Conservation (phyloP, 1,140 invertebrate species). For the Dendrolimus punctatus region DNA sequence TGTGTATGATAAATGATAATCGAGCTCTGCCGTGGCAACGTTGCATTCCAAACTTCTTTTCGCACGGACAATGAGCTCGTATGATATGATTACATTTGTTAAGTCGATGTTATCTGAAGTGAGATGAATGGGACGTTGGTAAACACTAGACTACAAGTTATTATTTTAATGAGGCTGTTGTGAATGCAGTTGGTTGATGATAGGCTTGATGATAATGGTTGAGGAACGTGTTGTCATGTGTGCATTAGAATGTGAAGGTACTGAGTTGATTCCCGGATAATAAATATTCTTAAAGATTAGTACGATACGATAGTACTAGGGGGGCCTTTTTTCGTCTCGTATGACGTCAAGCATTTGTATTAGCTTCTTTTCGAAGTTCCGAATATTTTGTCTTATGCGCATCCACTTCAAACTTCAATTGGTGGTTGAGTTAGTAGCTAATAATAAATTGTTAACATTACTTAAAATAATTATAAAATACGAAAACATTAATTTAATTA, state of each 20-base stretch:
- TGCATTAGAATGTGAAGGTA: conserved; percentile 2
- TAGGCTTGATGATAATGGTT: conserved; percentile 31
- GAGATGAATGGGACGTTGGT: conserved; percentile 18
- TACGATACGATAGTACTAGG: no score
- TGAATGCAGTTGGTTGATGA: conserved; percentile 39
- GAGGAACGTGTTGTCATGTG: conserved; percentile 38
- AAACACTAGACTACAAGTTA: conserved; percentile 21
- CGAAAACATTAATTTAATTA: no score
- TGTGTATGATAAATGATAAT: conserved; percentile 9
- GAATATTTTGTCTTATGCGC: no score
- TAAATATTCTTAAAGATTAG: no score
- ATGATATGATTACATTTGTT: conserved; percentile 14
- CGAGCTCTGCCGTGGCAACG: conserved; percentile 2
- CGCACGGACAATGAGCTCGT: conserved; percentile 7
- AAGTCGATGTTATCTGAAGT: conserved; percentile 22
- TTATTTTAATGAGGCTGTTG: background rate
- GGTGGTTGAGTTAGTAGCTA: no score
- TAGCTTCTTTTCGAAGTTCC: background rate
- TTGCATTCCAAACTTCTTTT: conserved; percentile 7
- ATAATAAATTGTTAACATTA: no score
- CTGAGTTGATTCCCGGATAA: no score
- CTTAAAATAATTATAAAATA: no score
- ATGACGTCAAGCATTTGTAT: background rate
- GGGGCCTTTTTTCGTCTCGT: background rate
- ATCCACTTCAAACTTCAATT: no score